phyloP scores from a whole-genome alignment of 2,888 invertebrate species.

The Drosophila melanosoma region DNA sequence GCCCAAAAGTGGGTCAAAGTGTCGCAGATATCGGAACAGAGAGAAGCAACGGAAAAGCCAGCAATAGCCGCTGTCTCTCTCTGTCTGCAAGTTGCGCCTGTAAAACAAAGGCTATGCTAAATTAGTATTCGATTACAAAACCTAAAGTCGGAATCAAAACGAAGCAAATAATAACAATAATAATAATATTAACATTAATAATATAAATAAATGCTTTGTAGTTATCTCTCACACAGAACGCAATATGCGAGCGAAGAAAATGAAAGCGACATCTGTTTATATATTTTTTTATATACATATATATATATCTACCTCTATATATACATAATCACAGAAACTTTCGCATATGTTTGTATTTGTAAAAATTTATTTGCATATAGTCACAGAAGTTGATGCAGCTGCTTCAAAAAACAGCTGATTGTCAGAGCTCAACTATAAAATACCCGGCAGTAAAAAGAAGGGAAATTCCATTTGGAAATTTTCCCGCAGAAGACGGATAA shows the following conservation, averaged over 20 bases:
- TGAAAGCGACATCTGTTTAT: constrained; percentile 20
- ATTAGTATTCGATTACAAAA: constrained; percentile 17
- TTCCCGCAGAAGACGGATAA: neutral
- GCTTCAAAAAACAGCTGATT: neutral
- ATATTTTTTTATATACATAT: neutral
- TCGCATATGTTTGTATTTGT: neutral
- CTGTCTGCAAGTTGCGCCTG: constrained; percentile 10
- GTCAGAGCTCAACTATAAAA: constrained; percentile 2
- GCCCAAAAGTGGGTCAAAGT: constrained; percentile 53
- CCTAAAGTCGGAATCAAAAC: constrained; percentile 4
- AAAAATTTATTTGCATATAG: constrained; percentile 10
- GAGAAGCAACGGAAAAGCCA: constrained; percentile 1
- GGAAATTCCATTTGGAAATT: neutral
- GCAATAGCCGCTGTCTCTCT: constrained; percentile 16
- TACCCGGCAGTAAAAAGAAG: neutral
- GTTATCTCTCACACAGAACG: constrained; percentile 28
- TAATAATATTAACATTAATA: constrained; percentile 21
- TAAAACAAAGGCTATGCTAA: neutral
- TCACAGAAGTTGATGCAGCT: neutral
- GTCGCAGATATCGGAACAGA: constrained; percentile 24
- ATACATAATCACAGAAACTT: neutral
- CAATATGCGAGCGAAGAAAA: constrained; percentile 19
- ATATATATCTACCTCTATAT: too few relatives aligned
- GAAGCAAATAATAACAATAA: constrained; percentile 24
- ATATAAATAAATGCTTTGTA: constrained; percentile 9